Conservation (phyloP, 2,113 vertebrate species). For the Porphyrio hochstetteri region DNA sequence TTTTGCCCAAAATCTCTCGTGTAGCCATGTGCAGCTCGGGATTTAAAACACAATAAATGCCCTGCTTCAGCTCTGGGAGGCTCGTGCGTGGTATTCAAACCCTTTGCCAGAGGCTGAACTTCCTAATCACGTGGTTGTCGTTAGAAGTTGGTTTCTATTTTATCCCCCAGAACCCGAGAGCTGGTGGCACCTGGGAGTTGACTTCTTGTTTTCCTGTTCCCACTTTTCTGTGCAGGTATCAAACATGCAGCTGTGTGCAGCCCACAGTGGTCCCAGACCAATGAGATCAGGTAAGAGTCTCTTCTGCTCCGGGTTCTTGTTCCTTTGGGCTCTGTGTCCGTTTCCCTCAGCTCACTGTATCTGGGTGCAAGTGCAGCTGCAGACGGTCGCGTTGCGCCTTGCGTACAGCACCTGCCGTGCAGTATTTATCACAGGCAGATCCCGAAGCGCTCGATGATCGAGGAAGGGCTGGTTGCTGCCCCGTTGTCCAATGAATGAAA, state of each 20-base stretch:
- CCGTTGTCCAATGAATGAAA: not conserved
- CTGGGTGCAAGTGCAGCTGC: not conserved
- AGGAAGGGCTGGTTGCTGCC: not conserved
- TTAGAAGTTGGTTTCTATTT: not conserved
- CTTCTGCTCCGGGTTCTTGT: too few species aligned
- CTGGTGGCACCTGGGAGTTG: not conserved
- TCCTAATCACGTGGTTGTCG: too few species aligned
- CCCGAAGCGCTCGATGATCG: not conserved
- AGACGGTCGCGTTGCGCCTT: not conserved
- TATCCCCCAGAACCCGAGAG: not conserved
- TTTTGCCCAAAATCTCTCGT: too few species aligned
- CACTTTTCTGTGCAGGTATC: constrained; percentile 12
- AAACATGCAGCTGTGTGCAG: not conserved
- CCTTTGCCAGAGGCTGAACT: too few species aligned
- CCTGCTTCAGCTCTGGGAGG: too few species aligned
- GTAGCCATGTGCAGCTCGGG: too few species aligned
- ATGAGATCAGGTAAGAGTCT: too few species aligned
- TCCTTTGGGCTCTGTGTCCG: too few species aligned
- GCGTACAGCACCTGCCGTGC: not conserved
- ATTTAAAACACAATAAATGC: too few species aligned
- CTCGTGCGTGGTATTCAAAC: too few species aligned
- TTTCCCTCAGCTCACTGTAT: not conserved
- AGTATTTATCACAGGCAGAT: not conserved
- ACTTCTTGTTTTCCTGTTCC: not conserved
- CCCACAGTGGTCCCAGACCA: too few species aligned